Percentiles rank a stretch among this genome's conserved stretches.
phyloP scores from a whole-genome alignment of 2,888 invertebrate genomes.

The Spialia ferax region DNA sequence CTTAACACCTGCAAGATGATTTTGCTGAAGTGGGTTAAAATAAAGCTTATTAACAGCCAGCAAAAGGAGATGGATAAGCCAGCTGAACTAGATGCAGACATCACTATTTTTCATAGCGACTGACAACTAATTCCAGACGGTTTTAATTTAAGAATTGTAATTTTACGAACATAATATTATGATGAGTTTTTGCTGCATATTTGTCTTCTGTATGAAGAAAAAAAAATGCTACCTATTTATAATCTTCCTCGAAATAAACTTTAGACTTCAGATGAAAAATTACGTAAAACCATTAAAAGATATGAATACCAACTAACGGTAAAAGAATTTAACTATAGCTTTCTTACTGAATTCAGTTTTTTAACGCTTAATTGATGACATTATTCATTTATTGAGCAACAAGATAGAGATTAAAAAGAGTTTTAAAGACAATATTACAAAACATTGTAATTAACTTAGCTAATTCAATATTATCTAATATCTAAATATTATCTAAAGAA shows the following conservation, averaged over 20 bases:
- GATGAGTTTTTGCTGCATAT: neutral
- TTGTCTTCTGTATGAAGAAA: neutral
- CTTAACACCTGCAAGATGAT: neutral
- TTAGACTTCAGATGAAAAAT: neutral
- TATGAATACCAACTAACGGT: too few relatives aligned
- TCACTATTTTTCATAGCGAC: conserved; percentile 6
- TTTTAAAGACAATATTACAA: too few relatives aligned
- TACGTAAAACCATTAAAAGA: too few relatives aligned
- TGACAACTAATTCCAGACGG: conserved; percentile 6
- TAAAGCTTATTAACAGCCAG: conserved; percentile 5
- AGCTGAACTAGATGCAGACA: conserved; percentile 11
- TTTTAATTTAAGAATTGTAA: conserved; percentile 3
- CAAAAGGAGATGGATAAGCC: neutral
- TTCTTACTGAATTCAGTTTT: too few relatives aligned
- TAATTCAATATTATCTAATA: neutral
- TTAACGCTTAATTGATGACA: too few relatives aligned
- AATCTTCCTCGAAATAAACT: neutral
- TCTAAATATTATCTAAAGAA: neutral
- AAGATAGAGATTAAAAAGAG: too few relatives aligned
- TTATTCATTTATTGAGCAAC: too few relatives aligned
- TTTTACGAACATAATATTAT: neutral
- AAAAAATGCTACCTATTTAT: neutral
- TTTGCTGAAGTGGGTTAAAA: conserved; percentile 12
- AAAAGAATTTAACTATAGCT: too few relatives aligned
- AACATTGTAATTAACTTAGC: neutral